Conservation (phyloP, 2,113 vertebrate genomes). For the Colistium nudipinnis region DNA sequence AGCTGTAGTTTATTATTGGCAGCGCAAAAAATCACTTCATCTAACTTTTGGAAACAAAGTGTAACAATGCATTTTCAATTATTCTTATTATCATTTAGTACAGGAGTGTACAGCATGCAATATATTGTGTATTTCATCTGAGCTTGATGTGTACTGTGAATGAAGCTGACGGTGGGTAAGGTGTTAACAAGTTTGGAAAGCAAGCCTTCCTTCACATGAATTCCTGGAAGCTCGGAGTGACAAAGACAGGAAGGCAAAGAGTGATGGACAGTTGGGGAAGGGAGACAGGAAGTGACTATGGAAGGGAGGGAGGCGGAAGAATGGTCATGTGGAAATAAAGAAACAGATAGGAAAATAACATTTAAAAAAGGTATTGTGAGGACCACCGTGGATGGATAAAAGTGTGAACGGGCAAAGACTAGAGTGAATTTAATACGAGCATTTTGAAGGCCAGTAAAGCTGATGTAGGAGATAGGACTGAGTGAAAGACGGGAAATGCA, state of each 20-base stretch:
- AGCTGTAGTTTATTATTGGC: not conserved
- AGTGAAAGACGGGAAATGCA: constrained; percentile 21
- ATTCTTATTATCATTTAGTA: not conserved
- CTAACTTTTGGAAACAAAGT: no score
- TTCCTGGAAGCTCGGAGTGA: constrained; percentile 81
- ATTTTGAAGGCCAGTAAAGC: not conserved
- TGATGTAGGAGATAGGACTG: not conserved
- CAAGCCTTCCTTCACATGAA: constrained; percentile 77
- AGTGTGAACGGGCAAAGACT: not conserved
- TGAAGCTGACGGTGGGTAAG: constrained; percentile 45
- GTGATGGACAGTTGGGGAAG: constrained; percentile 39
- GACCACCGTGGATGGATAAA: not conserved
- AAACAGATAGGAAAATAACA: not conserved
- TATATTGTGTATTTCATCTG: not conserved
- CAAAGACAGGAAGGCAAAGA: constrained; percentile 80
- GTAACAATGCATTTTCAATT: not conserved
- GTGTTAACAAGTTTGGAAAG: constrained; percentile 72
- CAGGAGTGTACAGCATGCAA: not conserved
- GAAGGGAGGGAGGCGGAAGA: constrained; percentile 14
- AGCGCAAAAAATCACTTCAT: no score
- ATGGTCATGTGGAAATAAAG: not conserved
- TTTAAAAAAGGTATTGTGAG: not conserved
- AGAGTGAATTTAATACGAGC: not conserved
- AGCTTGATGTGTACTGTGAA: not conserved
- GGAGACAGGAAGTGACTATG: constrained; percentile 12